These are phyloP conservation scores for Sclerurus mexicanus DNA, from an alignment of 2,113 vertebrate genomes.

Conservation along the genomic window DNA sequence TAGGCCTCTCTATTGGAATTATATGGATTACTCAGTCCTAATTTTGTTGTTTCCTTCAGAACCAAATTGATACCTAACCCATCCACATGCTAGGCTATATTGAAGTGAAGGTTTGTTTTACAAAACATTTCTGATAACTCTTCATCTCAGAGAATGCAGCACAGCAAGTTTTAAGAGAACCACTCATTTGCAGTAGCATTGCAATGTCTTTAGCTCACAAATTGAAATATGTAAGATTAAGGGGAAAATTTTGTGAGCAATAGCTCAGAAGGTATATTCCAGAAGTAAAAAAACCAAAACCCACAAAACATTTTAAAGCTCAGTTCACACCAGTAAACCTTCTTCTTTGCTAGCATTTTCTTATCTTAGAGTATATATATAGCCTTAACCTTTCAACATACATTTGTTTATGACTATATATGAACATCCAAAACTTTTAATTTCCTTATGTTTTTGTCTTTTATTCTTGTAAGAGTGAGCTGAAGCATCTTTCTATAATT, in stretches of 20 bases:
- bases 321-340: background rate
- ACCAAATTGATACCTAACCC: background rate
- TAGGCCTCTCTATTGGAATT: background rate
- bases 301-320: background rate
- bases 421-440: rapidly evolving
- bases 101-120: background rate
- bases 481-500: background rate
- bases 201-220: background rate
- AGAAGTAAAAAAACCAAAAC: background rate
- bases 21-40: background rate
- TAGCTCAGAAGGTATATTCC: background rate
- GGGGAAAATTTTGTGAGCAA: background rate
- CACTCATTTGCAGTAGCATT: background rate
- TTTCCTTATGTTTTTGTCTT: background rate
- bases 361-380: background rate
- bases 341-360: background rate
- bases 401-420: background rate
- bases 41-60: background rate
- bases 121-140: background rate
- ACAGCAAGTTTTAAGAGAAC: background rate
- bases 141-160: background rate
- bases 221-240: background rate
- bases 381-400: background rate
- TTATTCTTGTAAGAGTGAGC: background rate
- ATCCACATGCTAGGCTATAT: background rate